Evolutionary conservation across 2,113 vertebrate genomes (phyloP).

Genomic region (Paradisaea rubra): DNA sequence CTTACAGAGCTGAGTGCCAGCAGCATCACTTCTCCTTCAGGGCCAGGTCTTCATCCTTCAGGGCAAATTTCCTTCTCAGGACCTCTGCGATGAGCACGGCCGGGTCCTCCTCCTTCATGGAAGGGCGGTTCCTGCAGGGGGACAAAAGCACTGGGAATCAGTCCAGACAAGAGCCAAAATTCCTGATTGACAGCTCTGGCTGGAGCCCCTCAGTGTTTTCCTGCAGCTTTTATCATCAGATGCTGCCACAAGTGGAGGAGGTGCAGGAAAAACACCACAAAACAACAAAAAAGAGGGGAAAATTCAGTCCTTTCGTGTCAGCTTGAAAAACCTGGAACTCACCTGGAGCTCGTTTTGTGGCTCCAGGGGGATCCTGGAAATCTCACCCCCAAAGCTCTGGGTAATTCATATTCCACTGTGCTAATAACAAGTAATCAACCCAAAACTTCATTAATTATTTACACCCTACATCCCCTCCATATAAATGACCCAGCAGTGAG

Average conservation of each 20-base stretch:
- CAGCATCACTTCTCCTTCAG: constrained; percentile 74
- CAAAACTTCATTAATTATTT: neutral
- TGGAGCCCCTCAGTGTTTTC: fast-evolving
- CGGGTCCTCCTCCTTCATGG: constrained; percentile 89
- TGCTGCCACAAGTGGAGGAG: neutral
- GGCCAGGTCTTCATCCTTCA: constrained; percentile 85
- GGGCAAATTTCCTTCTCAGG: constrained; percentile 90
- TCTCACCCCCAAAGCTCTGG: neutral
- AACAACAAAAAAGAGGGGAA: neutral
- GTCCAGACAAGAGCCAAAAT: neutral
- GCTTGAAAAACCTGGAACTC: neutral
- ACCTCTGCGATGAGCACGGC: constrained; percentile 90
- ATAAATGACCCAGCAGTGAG: neutral
- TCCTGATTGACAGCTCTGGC: neutral
- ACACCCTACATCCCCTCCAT: neutral
- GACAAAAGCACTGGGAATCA: neutral
- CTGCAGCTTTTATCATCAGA: neutral
- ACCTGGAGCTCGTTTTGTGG: neutral
- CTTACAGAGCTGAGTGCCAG: neutral
- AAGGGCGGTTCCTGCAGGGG: constrained; percentile 74
- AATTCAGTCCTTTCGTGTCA: neutral
- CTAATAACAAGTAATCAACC: neutral
- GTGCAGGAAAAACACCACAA: neutral
- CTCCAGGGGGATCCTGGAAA: neutral
- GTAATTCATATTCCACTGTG: neutral